Base-by-base conservation (phyloP, 2,113 vertebrate genomes). In the Laterallus jamaicensis region DNA sequence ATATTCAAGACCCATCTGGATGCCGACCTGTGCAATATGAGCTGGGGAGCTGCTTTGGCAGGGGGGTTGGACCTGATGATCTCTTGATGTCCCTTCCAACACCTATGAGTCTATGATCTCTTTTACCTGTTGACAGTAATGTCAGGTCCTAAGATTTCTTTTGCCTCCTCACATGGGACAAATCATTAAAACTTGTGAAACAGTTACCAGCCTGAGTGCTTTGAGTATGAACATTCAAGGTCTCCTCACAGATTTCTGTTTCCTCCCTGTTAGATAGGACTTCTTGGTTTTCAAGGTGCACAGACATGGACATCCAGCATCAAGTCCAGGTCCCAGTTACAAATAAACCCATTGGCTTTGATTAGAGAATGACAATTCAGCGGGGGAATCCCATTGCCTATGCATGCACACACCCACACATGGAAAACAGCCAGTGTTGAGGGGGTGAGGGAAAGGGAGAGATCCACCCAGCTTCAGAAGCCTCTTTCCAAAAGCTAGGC, bases 341-440 rank as follows among this genome's bases (percentile, higher is more conserved):
- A 47, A 56, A 12, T 10, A 50, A 86, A 77, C 12, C 74, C 31
- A 8, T 5, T 21, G 80, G 28, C 17, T 87, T 75, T n/a, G 42
- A 22, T 20, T 40, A 74, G 12, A 84, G 12, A 86, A 82, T 12
- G 32, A 56, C 47, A 24, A 3, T 31, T 70, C 69, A 74, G 59
- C 16, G 32, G 13, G n/a, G 24, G 16, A 92, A 92, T 82, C 50
- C 44, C 3, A 2, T 5, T 68, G 58, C 19, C 68, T 73, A 10
- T 10, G 14, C 10, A 24, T 18, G 49, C 25, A 60, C 68, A 49
- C 24, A 9, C 25, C 32, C 59, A 54, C 54, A 54, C 0, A 1
- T 0, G 42, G 55, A 58, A 85, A 73, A 58, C 20, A 49, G 26
- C 17, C 55, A 42, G 16, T 5, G 0, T 0, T 15, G 10, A 3